Evolutionary conservation across 2,113 vertebrate genomes (phyloP).

Genomic region (Eptatretus burgeri): DNA sequence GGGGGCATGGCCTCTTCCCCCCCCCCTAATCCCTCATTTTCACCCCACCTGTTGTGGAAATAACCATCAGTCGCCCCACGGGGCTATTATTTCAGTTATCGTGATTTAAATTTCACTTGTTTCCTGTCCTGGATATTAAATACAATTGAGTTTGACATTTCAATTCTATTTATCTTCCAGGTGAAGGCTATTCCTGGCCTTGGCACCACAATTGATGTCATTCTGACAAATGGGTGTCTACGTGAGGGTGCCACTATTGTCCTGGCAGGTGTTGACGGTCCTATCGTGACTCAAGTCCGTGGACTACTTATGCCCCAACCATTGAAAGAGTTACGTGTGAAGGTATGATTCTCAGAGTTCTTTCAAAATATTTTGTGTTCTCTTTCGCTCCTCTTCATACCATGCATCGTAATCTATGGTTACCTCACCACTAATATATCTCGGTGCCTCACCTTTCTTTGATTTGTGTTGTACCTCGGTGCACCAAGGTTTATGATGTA

Average conservation of each 20-base stretch:
- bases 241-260: slow-evolving; percentile 78
- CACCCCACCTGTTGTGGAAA: too few species aligned
- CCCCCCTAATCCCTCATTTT: too few species aligned
- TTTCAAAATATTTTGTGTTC: too few species aligned
- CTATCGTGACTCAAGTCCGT: slow-evolving; percentile 83
- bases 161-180: slow-evolving; percentile 15
- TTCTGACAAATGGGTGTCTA: slow-evolving; percentile 60
- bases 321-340: slow-evolving; percentile 75
- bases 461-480: too few species aligned
- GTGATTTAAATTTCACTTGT: not conserved
- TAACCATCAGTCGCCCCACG: not conserved
- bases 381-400: too few species aligned
- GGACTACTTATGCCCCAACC: slow-evolving; percentile 71
- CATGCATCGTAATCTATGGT: too few species aligned
- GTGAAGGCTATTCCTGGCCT: slow-evolving; percentile 89
- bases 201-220: slow-evolving; percentile 93
- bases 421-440: too few species aligned
- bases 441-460: too few species aligned
- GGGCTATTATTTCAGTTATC: not conserved
- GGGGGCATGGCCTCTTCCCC: too few species aligned
- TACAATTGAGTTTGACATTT: too few species aligned
- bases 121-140: not conserved
- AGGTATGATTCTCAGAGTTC: slow-evolving; percentile 21
- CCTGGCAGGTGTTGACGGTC: slow-evolving; percentile 77
- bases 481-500: too few species aligned